Conservation (phyloP, 2,797 vertebrate genomes). For the Rhodeus uyekii region DNA sequence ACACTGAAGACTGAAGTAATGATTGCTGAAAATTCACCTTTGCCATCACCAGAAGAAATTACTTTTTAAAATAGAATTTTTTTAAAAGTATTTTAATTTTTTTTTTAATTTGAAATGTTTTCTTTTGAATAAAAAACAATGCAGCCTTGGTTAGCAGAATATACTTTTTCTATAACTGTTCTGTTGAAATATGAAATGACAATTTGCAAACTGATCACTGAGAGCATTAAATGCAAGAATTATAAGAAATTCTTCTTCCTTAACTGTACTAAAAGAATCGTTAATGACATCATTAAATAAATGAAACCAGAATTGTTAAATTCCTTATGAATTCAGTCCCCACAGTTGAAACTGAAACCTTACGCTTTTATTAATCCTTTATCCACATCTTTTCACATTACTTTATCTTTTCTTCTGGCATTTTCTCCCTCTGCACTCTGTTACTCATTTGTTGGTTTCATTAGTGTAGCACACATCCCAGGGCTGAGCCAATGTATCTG, state of each 20-base stretch:
- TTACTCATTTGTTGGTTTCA: constrained; percentile 15
- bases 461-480: constrained; percentile 14
- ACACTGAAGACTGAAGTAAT: no score
- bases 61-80: no score
- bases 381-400: neutral
- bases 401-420: neutral
- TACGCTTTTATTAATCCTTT: neutral
- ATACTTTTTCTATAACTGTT: neutral
- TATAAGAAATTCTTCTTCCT: neutral
- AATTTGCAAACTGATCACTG: neutral
- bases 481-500: constrained; percentile 7
- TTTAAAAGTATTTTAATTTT: no score
- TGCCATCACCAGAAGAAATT: no score
- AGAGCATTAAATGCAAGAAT: constrained; percentile 1
- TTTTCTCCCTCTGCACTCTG: neutral
- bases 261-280: neutral
- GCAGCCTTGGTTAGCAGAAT: neutral
- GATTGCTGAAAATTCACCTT: no score
- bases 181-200: neutral
- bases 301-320: neutral
- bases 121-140: neutral
- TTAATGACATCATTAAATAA: neutral
- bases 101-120: no score
- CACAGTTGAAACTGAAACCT: neutral
- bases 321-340: neutral